Base-by-base conservation (phyloP, 2,797 vertebrate species). In the Erethizon dorsatum region DNA sequence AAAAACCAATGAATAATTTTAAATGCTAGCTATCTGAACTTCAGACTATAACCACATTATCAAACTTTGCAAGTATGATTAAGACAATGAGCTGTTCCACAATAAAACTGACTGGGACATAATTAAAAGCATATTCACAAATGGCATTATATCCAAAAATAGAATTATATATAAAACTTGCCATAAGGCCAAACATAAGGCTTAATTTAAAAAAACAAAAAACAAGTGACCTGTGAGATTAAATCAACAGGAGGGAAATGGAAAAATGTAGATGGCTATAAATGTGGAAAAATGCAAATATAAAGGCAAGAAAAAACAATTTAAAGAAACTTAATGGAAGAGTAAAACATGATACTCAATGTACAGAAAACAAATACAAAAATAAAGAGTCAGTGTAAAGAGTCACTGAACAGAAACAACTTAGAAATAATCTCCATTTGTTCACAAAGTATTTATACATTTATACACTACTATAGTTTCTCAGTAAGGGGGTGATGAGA, bases 151-250 rank as follows among this genome's bases (percentile, higher is more conserved):
- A 93, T 87, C 80, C 71, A 97, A 61, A 96, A 97, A 83, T 4
- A 97, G 84, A 95, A 94, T 18, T 65, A 95, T 37, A 94, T 57
- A 86, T 12, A 91, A 84, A 93, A 90, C 22, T 95, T 56, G 63
- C 33, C 91, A 93, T 90, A 93, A 96, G 47, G 20, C 50, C 59
- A 96, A 88, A n/a, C 37, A 95, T 33, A 79, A 94, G 88, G 37
- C 45, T 75, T 91, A 95, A 88, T 94, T 78, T 33, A 80, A 78
- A 88, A 90, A 90, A 83, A 26, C 20, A 89, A 89, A 90, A 90
- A 91, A 83, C 31, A 95, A 97, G 82, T 92, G 88, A 92, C 57
- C 82, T 95, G 52, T 97, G 82, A 97, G 95, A 97, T 90, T 95
- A 94, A 97, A 93, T 95, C 90, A 14, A 91, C 67, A 95, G 90